Base-by-base conservation (phyloP, 2,888 invertebrate genomes). In the Clitarchus hookeri region DNA sequence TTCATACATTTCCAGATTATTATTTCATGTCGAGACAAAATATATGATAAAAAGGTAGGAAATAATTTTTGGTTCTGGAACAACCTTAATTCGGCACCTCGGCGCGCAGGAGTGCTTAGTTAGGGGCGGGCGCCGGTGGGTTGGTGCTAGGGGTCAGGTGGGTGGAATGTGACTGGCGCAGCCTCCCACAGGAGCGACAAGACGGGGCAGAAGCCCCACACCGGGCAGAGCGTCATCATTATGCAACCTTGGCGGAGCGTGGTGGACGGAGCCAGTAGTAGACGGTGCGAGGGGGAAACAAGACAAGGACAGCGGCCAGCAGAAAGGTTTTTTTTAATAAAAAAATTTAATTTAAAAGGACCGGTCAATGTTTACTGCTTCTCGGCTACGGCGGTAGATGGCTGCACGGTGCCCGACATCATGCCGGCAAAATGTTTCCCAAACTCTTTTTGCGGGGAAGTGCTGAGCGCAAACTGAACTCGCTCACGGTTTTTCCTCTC, bases 261-360 rank as follows among this genome's bases (percentile, higher is more conserved):
- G 13, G n/a, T 8, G 65, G 23, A 11, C 8, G 23, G 6, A 65
- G 65, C 65, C 23, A 19, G 65, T 11, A n/a, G n/a, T 19, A 23
- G 65, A 2, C 0, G 53, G 53, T 1, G 53, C 4, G 53, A 8
- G 53, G 53, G 53, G 65, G 65, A 1, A 8, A 65, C 65, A n/a
- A 65, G 8, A n/a, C 65, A 19, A 19, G 65, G 65, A 65, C 8
- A 16, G 16, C 11, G 8, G 16, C 48, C 48, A 48, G 48, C 4
- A 16, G 48, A 48, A 48, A 48, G 48, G 16, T 11, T 48, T 48
- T 48, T 36, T 36, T 36, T 36, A 3, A 36, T n/a, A 65, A 65
- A 65, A 65, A 65, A 65, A 65, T 65, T 23, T 65, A 65, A 65
- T 65, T 65, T 65, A 65, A 65, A 65, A 65, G 65, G 65, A n/a